phyloP scores from a whole-genome alignment of 2,113 vertebrate genomes.

The Gallinago undulata region DNA sequence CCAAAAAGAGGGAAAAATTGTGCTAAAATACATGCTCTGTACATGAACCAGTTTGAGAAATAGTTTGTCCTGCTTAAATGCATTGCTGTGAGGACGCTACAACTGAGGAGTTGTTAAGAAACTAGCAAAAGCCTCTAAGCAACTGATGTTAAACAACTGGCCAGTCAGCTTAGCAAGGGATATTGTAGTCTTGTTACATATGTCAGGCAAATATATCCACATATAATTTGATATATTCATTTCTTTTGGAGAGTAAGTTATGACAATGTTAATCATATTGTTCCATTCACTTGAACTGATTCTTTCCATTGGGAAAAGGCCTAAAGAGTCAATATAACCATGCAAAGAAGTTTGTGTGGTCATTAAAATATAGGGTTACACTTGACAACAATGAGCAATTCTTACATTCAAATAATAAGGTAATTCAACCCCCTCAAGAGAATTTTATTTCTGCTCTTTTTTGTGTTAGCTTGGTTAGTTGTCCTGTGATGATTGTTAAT shows the following conservation, averaged over 20 bases:
- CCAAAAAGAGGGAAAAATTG: not conserved
- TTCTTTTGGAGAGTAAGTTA: not conserved
- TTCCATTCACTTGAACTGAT: not conserved
- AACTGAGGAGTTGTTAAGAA: not conserved
- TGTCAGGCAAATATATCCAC: not conserved
- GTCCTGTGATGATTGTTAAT: slow-evolving; percentile 20
- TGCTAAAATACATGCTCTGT: not conserved
- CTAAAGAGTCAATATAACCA: not conserved
- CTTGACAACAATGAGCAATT: not conserved
- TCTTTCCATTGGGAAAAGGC: not conserved
- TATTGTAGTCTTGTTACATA: not conserved
- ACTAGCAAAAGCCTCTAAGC: not conserved
- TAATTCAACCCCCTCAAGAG: not conserved
- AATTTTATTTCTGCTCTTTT: not conserved
- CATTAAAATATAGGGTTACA: not conserved
- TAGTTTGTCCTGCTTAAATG: not conserved
- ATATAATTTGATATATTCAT: not conserved
- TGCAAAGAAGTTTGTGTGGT: not conserved
- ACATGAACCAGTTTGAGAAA: not conserved
- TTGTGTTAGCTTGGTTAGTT: not conserved
- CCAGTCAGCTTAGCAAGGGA: not conserved
- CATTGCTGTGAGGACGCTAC: not conserved
- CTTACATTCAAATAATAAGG: not conserved
- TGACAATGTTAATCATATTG: not conserved
- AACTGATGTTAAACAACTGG: not conserved